Percentiles rank a stretch among this genome's conserved stretches.
These are phyloP conservation scores for Mellivora capensis DNA, from an alignment of 2,113 vertebrate genomes.

Conservation along the genomic window DNA sequence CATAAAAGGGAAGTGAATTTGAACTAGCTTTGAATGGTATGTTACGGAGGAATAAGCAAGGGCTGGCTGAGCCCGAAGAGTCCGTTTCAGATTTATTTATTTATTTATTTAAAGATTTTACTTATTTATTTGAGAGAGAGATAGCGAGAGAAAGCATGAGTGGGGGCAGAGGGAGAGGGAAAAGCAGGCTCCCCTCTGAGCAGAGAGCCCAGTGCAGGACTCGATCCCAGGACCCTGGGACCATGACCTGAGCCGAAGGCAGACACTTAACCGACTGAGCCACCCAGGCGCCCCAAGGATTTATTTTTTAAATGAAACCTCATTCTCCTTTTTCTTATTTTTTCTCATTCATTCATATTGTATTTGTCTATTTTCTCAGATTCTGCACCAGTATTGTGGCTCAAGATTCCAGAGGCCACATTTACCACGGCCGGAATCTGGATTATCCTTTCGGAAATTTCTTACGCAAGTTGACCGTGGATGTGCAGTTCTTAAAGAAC, in stretches of 20 bases:
- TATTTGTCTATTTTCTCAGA: constrained; percentile 75
- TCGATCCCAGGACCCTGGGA: too few relatives aligned
- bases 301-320: background rate
- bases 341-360: background rate
- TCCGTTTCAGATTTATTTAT: background rate
- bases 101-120: too few relatives aligned
- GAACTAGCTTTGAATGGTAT: background rate
- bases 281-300: background rate
- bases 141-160: too few relatives aligned
- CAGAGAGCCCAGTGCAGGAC: too few relatives aligned
- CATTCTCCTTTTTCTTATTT: background rate
- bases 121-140: too few relatives aligned
- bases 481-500: constrained; percentile 87
- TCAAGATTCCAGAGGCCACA: constrained; percentile 88
- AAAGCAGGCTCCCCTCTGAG: too few relatives aligned
- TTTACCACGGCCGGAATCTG: constrained; percentile 94
- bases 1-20: background rate
- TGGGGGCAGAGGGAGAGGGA: too few relatives aligned
- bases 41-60: background rate
- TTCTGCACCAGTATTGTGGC: constrained; percentile 95
- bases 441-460: constrained; percentile 86
- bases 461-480: constrained; percentile 88
- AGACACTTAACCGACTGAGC: too few relatives aligned
- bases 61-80: background rate
- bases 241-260: too few relatives aligned